A percentile compares a stretch with the other conserved stretches of the same genome.
These are phyloP conservation scores for Pocillopora meandrina DNA, from an alignment of 92 coral and sea anemone genomes.

Conservation along the genomic window DNA sequence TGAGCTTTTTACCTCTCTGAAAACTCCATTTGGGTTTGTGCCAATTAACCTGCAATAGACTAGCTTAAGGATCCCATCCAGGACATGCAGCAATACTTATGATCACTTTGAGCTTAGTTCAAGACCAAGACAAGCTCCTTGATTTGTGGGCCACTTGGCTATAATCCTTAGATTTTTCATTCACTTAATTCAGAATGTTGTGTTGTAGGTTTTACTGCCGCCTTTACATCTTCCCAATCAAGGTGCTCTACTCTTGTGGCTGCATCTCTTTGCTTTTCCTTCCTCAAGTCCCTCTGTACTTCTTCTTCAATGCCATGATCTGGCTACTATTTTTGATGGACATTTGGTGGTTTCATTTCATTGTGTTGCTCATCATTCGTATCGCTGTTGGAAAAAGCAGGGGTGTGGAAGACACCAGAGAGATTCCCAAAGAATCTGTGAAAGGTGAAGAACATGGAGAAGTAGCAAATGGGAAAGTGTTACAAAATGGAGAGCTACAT, in stretches of 20 bases:
- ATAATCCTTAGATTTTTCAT: neutral
- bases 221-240: conserved; percentile 80
- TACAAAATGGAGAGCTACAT: conserved; percentile 24
- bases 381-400: conserved; percentile 71
- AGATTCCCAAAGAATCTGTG: conserved; percentile 38
- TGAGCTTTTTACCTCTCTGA: no score
- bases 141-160: neutral
- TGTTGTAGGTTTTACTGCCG: conserved; percentile 79
- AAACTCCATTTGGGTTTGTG: no score
- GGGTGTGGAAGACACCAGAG: conserved; percentile 86
- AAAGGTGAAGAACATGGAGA: neutral
- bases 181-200: neutral
- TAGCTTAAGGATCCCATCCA: no score
- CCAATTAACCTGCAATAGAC: no score
- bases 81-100: neutral
- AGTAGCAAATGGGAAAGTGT: conserved; percentile 1
- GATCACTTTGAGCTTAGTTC: no score
- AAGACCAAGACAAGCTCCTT: no score
- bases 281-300: conserved; percentile 80
- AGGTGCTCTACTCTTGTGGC: conserved; percentile 77
- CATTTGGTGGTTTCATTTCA: conserved; percentile 91
- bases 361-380: conserved; percentile 82
- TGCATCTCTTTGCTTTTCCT: conserved; percentile 5
- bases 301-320: conserved; percentile 91
- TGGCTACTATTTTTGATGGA: conserved; percentile 86